Evolutionary conservation across 2,888 invertebrate genomes (phyloP), one percentile per base, ranked within the genome.

Genomic region (Archips crataeganus): DNA sequence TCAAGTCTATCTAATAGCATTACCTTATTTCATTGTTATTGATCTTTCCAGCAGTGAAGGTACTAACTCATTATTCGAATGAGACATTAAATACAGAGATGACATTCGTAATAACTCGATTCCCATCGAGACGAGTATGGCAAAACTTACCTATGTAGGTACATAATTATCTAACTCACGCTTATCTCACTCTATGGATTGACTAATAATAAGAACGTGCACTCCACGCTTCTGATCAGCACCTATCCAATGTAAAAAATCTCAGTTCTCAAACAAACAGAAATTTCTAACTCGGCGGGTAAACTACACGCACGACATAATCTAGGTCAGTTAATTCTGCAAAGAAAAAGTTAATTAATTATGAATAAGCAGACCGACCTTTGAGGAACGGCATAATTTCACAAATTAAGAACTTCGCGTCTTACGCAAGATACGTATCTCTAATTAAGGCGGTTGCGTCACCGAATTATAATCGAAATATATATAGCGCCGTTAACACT

Each of bases 331-430:
- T 39, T 64, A 36, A 39, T 59, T 47, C 47, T 63, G 68, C 68
- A 49, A 68, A 73, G 73, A 73, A 69, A 73, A 68, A 64, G 68
- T 64, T 68, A 68, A 64, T 64, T 64, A 68, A 69, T 9, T 63
- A 64, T 73, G 63, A 64, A 73, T 59, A 49, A 69, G 63, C 67
- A 68, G 68, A 49, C 73, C 68, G 61, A 69, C 59, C 73, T 68
- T 73, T 32, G 39, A 64, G 49, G 68, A 59, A 67, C 62, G 65
- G 49, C 66, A 65, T 59, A 49, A 71, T 73, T 42, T 68, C 42
- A 63, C 68, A 59, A 64, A 73, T 71, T 64, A 71, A 57, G 36
- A 47, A 34, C 13, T 57, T 57, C 57, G 32, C 32, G 34, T 13
- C 49, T 73, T 69, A 59, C 68, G 68, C 42, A 73, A 64, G 11